Evolutionary conservation across 2,797 vertebrate genomes (phyloP).

Genomic region (Aplochiton taeniatus): DNA sequence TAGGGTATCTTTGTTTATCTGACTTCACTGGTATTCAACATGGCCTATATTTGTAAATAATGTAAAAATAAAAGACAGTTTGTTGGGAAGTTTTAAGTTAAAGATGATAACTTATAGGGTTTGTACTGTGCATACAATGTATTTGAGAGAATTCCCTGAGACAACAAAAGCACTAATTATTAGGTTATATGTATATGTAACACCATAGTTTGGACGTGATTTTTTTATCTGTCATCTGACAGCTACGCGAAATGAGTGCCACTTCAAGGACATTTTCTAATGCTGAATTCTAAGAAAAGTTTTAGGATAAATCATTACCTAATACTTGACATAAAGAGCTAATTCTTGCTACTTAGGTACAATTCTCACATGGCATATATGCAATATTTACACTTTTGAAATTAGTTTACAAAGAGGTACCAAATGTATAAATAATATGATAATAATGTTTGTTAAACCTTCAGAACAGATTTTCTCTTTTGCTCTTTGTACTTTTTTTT

Average conservation of each 20-base stretch:
- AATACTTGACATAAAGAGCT: slow-evolving; percentile 69
- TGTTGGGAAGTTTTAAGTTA: slow-evolving; percentile 67
- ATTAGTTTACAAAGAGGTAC: slow-evolving; percentile 98
- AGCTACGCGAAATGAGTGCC: slow-evolving; percentile 72
- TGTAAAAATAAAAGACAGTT: slow-evolving; percentile 59
- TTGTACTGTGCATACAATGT: slow-evolving; percentile 76
- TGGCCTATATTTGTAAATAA: slow-evolving; percentile 78
- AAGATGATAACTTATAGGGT: slow-evolving; percentile 72
- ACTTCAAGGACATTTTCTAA: slow-evolving; percentile 78
- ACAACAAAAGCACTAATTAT: slow-evolving; percentile 79
- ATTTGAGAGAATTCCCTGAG: slow-evolving; percentile 65
- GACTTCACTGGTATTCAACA: slow-evolving; percentile 66
- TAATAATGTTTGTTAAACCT: slow-evolving; percentile 89
- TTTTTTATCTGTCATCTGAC: slow-evolving; percentile 64
- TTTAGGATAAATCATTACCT: slow-evolving; percentile 63
- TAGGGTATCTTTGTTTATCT: slow-evolving; percentile 63
- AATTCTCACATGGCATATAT: slow-evolving; percentile 94
- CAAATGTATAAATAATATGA: slow-evolving; percentile 91
- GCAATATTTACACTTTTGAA: slow-evolving; percentile 93
- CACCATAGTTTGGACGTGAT: slow-evolving; percentile 66
- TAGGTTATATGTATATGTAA: slow-evolving; percentile 79
- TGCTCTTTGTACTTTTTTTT: slow-evolving; percentile 87
- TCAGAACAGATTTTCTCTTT: slow-evolving; percentile 81
- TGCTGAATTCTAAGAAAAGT: slow-evolving; percentile 71
- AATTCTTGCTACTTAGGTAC: slow-evolving; percentile 86